A percentile compares a stretch with the other conserved stretches of the same genome.
Evolutionary conservation across 1,140 invertebrate genomes (phyloP).

Genomic region (Leptinotarsa lineolata): DNA sequence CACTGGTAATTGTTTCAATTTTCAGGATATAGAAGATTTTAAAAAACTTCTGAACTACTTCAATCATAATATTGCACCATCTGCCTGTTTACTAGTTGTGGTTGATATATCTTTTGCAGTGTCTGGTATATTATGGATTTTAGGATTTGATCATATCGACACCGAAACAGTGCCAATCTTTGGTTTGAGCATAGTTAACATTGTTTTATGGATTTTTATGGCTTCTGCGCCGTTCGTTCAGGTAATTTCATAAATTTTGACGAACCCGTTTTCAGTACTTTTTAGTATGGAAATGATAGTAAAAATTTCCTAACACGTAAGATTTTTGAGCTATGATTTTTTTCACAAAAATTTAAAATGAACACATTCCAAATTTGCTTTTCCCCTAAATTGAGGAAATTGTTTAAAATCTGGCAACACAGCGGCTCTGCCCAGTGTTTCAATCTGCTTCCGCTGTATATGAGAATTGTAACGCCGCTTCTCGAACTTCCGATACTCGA

Average conservation of each 20-base stretch:
- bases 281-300: no score
- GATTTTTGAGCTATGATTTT: no score
- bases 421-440: no score
- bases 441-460: no score
- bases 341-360: no score
- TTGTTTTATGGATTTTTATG: conserved; percentile 70
- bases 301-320: no score
- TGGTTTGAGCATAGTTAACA: conserved; percentile 67
- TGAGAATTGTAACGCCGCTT: no score
- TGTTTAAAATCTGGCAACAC: no score
- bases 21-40: conserved; percentile 67
- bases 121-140: conserved; percentile 69
- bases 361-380: no score
- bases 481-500: no score
- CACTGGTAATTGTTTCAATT: not conserved
- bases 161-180: conserved; percentile 61
- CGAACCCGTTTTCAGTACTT: no score
- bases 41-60: conserved; percentile 74
- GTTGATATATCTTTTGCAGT: conserved; percentile 73
- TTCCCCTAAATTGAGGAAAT: no score
- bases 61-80: conserved; percentile 72
- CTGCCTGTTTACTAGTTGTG: conserved; percentile 74
- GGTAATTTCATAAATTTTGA: conserved; percentile 55
- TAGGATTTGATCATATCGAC: conserved; percentile 64
- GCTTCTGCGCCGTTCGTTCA: conserved; percentile 71